Evolutionary conservation across 2,797 vertebrate species (phyloP), one percentile per base, ranked within the genome.

Genomic region (Ispidina picta): DNA sequence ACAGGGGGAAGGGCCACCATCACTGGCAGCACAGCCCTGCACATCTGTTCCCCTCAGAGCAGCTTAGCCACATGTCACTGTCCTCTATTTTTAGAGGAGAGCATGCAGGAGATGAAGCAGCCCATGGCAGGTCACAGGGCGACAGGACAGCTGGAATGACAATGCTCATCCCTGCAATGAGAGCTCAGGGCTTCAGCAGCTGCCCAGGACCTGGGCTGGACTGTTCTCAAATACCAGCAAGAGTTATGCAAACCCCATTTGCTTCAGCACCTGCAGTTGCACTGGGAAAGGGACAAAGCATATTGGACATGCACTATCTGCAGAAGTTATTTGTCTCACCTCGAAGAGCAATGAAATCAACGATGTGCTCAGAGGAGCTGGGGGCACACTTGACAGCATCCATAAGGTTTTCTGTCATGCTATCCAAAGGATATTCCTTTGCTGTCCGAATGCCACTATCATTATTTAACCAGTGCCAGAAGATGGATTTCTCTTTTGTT

Each of bases 331-430:
- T 86, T 91, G 82, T 91, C 52, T 91, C 80, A 7, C 52, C 87
- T 72, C 4, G 0, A 43, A 17, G 52, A 59, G 46, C 46, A 29
- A 15, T 4, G 8, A 46, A 48, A 80, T 54, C 78, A 72, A 59
- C 56, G 10, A 88, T 54, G 66, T 18, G 44, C 94, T 95, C 84
- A 7, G 81, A 90, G 96, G 88, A 96, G 80, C 91, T 23, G 72
- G 83, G 93, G 93, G 76, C 86, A 29, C 0, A 11, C 92, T 81
- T 96, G 96, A 96, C 97, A 97, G 91, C 89, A 26, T 31, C 91
- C 12, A 4, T 70, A 93, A 92, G 95, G 66, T 60, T 94, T 93
- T 93, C 60, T 94, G 94, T 92, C 94, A 83, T 6, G 0, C 88
- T 88, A 9, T 35, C 86, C 91, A 70, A 43, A 88, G 82, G 94